Base-by-base conservation (phyloP, 2,113 vertebrate species). In the Myotis lucifugus region DNA sequence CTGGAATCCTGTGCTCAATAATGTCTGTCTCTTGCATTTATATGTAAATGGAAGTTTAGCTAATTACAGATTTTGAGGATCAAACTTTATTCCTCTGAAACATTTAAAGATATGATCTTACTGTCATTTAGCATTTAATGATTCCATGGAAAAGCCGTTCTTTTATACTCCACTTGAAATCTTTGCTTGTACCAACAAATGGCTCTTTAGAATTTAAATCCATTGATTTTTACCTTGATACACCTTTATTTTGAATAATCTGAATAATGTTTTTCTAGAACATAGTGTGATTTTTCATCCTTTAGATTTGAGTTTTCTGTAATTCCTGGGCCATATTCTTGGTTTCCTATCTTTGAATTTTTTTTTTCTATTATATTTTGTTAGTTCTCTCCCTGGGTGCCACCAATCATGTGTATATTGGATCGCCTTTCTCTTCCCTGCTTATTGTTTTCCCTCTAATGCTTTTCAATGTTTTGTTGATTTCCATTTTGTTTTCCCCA, bases 131-230 rank as follows among this genome's bases (percentile, higher is more conserved):
- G 42, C 34, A 88, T 76, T 72, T 85, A 91, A 85, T 34, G 29
- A 88, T 50, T 84, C 42, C 27, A 18, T 34, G 32, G 12, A 40
- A 72, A 78, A 27, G 25, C 4, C n/a, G 59, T 70, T n/a, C 19
- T 79, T 48, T 59, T 70, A 70, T 23, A 70, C 29, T 34, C 34
- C 64, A 85, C 52, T 27, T 79, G 46, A 83, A 50, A 95, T 8
- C 12, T 85, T 94, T 69, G 37, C 23, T 87, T 73, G n/a, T 27
- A 76, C 12, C 32, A 61, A 78, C 23, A 46, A 70, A 76, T 34
- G 23, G 88, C 48, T 85, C 64, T 61, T 61, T 70, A 17, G n/a
- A 87, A 81, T 82, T 69, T 37, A 94, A 95, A 85, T 48, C 8
- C 17, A 73, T 42, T 48, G 48, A 29, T 56, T 78, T 78, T 90